Evolutionary conservation across 2,113 vertebrate species (phyloP).

Genomic region (Struthidea cinerea): DNA sequence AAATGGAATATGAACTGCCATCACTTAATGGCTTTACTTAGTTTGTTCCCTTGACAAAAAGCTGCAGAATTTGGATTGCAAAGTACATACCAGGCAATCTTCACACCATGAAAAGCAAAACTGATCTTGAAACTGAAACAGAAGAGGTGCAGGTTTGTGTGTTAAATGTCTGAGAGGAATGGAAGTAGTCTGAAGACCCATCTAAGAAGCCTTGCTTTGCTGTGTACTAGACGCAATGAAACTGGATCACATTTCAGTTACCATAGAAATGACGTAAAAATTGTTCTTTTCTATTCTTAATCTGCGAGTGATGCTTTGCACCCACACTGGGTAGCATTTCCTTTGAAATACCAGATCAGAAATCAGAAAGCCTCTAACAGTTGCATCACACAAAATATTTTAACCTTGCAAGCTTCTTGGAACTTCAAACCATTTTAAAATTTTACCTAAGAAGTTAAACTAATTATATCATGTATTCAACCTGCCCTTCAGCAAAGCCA

Average conservation of each 20-base stretch:
- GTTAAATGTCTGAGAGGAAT: neutral
- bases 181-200: neutral
- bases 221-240: neutral
- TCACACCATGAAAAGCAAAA: neutral
- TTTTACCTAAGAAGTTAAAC: neutral
- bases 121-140: neutral
- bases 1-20: neutral
- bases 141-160: neutral
- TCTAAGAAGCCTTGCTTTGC: neutral
- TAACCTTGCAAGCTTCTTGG: neutral
- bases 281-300: neutral
- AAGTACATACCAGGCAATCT: neutral
- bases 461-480: neutral
- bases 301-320: neutral
- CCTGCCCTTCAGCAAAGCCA: neutral
- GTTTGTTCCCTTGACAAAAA: neutral
- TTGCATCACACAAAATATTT: neutral
- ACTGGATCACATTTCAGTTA: neutral
- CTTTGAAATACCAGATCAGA: neutral
- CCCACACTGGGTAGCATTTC: neutral
- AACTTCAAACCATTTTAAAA: neutral
- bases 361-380: neutral
- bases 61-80: neutral
- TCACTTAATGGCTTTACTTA: neutral
- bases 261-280: slow-evolving; percentile 4